Percentiles rank a stretch among this genome's conserved stretches.
Evolutionary conservation across 2,113 vertebrate genomes (phyloP).

Genomic region (Dissostichus mawsoni): DNA sequence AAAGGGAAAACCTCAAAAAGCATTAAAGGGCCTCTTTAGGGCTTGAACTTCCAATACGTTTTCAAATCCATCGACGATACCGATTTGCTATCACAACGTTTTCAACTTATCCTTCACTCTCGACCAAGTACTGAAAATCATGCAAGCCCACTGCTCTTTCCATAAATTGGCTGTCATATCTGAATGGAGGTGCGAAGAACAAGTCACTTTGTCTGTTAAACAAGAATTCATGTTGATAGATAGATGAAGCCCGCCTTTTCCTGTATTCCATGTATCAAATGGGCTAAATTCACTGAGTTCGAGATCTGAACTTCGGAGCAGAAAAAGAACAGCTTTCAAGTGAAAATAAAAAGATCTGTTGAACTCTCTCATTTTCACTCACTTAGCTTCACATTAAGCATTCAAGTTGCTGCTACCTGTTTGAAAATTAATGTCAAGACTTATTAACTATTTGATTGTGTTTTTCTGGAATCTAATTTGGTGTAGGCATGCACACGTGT

Average conservation of each 20-base stretch:
- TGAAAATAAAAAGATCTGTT: slow-evolving; percentile 23
- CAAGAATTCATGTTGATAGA: background rate
- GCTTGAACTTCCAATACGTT: no score
- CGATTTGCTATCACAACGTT: slow-evolving; percentile 11
- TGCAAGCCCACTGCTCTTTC: no score
- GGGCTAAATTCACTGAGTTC: background rate
- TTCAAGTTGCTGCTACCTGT: slow-evolving; percentile 8
- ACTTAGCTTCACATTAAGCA: slow-evolving; percentile 33
- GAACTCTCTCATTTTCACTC: slow-evolving; percentile 48
- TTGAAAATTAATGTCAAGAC: slow-evolving; percentile 39
- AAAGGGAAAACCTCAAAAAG: no score
- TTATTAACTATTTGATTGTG: slow-evolving; percentile 39
- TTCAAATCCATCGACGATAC: background rate
- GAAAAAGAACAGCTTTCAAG: slow-evolving; percentile 51
- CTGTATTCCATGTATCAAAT: background rate
- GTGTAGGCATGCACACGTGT: slow-evolving; percentile 15
- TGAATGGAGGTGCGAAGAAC: no score
- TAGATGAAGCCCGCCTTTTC: background rate
- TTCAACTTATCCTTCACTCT: no score
- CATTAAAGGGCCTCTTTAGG: no score
- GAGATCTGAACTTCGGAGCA: slow-evolving; percentile 10
- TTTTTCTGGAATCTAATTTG: slow-evolving; percentile 39
- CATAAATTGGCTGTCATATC: no score
- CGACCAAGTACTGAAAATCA: no score
- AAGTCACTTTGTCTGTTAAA: no score